Evolutionary conservation across 2,888 invertebrate genomes (phyloP).

Genomic region (Stenchaetothrips biformis): DNA sequence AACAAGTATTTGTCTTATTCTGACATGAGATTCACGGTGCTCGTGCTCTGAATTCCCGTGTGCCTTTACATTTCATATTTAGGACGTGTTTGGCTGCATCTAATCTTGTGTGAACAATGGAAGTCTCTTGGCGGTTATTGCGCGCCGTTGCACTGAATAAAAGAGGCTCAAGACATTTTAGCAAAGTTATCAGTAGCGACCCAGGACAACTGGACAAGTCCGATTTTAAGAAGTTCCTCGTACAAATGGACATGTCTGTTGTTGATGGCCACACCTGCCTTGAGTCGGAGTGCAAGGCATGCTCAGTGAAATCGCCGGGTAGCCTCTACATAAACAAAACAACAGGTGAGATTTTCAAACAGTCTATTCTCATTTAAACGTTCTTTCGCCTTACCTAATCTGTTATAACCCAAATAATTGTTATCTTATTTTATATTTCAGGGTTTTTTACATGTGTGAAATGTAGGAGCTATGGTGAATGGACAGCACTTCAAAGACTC

Average conservation of each 20-base stretch:
- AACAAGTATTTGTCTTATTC: too few species aligned
- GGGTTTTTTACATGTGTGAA: constrained; percentile 3
- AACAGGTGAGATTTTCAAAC: background rate
- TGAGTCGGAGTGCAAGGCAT: background rate
- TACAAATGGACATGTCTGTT: background rate
- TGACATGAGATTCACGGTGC: too few species aligned
- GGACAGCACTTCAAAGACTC: background rate
- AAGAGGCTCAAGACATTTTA: background rate
- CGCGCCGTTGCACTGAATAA: background rate
- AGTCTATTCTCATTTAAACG: background rate
- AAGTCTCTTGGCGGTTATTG: background rate
- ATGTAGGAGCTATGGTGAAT: constrained; percentile 2
- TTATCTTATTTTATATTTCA: background rate
- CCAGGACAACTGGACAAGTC: background rate
- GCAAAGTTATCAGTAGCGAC: background rate
- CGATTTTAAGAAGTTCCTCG: background rate
- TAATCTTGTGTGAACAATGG: background rate
- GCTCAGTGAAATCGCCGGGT: constrained; percentile 3
- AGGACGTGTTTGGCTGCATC: too few species aligned
- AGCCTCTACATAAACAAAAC: constrained; percentile 17
- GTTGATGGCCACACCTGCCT: background rate
- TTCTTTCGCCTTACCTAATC: background rate
- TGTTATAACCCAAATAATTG: background rate
- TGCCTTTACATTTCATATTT: too few species aligned
- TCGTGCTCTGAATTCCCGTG: too few species aligned